Percentiles rank a stretch among this genome's conserved stretches.
Evolutionary conservation across 2,888 invertebrate genomes (phyloP).

Genomic region (Zygogramma bicolorata): DNA sequence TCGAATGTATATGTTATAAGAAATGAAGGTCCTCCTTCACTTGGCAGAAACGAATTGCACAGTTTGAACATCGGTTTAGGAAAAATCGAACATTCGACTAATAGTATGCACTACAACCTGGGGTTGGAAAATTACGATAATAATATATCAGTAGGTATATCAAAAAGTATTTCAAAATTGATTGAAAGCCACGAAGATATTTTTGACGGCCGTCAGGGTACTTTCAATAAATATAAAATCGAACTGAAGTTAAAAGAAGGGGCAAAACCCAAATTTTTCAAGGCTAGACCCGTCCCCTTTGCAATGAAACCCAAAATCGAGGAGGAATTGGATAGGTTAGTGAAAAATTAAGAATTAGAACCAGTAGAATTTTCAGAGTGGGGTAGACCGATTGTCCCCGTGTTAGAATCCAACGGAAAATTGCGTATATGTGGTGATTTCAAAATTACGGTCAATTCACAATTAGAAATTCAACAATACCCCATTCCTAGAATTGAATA

Average conservation of each 20-base stretch:
- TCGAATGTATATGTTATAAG: not conserved
- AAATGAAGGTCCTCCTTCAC: not conserved
- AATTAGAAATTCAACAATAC: slow-evolving; percentile 17
- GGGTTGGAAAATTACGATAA: not conserved
- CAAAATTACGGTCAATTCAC: slow-evolving; percentile 17
- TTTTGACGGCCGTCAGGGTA: not conserved
- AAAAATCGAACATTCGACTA: no score
- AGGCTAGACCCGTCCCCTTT: slow-evolving; percentile 9
- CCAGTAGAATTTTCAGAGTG: slow-evolving; percentile 15
- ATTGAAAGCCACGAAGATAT: not conserved
- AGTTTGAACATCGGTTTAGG: not conserved
- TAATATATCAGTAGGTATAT: not conserved
- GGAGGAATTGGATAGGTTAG: slow-evolving; percentile 17
- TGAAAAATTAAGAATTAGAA: not conserved
- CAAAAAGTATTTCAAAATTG: not conserved
- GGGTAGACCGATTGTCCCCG: slow-evolving; percentile 26
- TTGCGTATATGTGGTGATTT: slow-evolving; percentile 25
- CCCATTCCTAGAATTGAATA: slow-evolving; percentile 25
- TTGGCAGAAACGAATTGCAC: not conserved
- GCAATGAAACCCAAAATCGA: slow-evolving; percentile 23
- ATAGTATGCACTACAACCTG: no score
- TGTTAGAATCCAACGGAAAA: slow-evolving; percentile 12
- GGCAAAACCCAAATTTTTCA: slow-evolving; percentile 16
- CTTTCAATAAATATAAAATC: not conserved
- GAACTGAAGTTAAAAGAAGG: not conserved